Conservation (phyloP, 2,888 invertebrate genomes). For the Holacanthella duospinosa region DNA sequence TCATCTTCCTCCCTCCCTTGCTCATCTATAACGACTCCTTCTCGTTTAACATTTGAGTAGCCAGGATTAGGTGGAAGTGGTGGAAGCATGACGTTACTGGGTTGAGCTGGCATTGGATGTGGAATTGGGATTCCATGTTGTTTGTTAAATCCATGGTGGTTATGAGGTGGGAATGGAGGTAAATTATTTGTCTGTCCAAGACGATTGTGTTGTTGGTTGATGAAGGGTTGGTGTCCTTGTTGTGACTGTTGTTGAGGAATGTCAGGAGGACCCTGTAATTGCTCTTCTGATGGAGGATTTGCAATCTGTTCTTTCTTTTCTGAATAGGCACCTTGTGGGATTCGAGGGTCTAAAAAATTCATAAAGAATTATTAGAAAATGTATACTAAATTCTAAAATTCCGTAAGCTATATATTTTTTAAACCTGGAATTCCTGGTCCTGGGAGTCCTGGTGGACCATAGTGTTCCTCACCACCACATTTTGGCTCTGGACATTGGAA, state of each 20-base stretch:
- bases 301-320: conserved; percentile 72
- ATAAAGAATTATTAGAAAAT: neutral
- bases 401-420: neutral
- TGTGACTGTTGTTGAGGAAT: conserved; percentile 22
- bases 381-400: neutral
- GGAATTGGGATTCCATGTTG: conserved; percentile 21
- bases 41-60: conserved; percentile 74
- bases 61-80: conserved; percentile 64
- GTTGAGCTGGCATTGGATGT: conserved; percentile 43
- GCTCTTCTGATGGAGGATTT: conserved; percentile 54
- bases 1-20: conserved; percentile 30
- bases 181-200: conserved; percentile 18
- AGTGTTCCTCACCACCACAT: conserved; percentile 52
- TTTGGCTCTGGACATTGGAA: conserved; percentile 88
- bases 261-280: conserved; percentile 19
- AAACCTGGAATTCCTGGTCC: conserved; percentile 24
- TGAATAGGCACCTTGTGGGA: conserved; percentile 73
- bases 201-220: conserved; percentile 16
- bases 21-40: conserved; percentile 43
- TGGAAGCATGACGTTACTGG: conserved; percentile 64
- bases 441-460: conserved; percentile 39
- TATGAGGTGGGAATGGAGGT: conserved; percentile 24
- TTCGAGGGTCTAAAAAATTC: conserved; percentile 68
- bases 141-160: neutral
- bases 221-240: conserved; percentile 43